Base-by-base conservation (phyloP, 1,140 invertebrate genomes). In the Drosophila parvula region DNA sequence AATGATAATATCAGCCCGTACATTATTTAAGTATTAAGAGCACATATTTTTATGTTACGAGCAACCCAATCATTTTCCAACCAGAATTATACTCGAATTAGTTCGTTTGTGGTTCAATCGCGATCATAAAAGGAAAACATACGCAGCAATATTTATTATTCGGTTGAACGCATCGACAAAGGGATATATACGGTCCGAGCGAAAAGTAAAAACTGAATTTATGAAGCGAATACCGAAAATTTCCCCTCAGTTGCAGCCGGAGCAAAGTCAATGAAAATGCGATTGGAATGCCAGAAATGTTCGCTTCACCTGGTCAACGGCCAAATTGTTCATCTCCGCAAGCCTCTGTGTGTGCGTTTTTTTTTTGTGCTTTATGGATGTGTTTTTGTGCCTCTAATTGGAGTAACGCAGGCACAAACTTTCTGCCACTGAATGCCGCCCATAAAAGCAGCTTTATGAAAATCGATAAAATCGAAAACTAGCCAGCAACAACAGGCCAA, bases 401-500 rank as follows among this genome's bases (percentile, higher is more conserved):
- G 83, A 75, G 77, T 80, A 84, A 53, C 53, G 47, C 59, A 40
- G 44, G 50, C 59, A 64, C 58, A 78, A 70, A 75, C 70, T 70
- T 76, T 77, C 60, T 71, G 68, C 64, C 68, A 34, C 48, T 53
- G 68, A 78, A 78, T 73, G 62, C 73, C 70, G 62, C 56, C 64
- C 53, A 53, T 64, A 75, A 86, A 81, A 73, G 82, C 58, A 68
- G 71, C 76, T 89, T 89, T 88, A 89, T 80, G 77, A 88, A 88
- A 88, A 88, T 88, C 84, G 76, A 88, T 88, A 89, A 89, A 88
- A 88, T 88, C 84, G 84, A 84, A 88, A 88, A 88, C 80, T 89
- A 88, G 77, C 84, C 80, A 83, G 69, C 82, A 50, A 47, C 63
- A 64, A 64, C 45, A 32, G 43, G 55, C 40, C 30, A 43, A 60